A percentile compares a stretch with the other conserved stretches of the same genome.
Conservation (phyloP, 2,888 invertebrate genomes). For the Drosophila emarginata region DNA sequence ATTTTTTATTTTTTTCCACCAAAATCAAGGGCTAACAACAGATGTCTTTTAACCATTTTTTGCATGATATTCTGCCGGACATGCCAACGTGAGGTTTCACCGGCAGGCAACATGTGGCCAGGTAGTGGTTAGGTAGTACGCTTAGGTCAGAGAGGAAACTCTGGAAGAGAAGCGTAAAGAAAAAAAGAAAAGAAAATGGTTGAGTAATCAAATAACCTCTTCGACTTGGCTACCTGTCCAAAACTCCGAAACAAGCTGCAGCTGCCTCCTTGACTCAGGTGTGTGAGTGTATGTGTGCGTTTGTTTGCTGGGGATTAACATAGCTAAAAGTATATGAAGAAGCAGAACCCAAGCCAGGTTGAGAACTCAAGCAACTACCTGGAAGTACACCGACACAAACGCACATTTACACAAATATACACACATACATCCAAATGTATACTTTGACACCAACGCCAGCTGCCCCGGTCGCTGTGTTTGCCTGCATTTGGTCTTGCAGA, state of each 20-base stretch:
- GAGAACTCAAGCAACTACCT: slow-evolving; percentile 57
- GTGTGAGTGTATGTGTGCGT: slow-evolving; percentile 40
- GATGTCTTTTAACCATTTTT: slow-evolving; percentile 37
- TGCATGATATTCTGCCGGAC: slow-evolving; percentile 53
- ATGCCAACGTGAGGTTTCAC: slow-evolving; percentile 50
- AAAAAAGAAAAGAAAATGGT: slow-evolving; percentile 54
- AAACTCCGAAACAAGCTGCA: slow-evolving; percentile 64
- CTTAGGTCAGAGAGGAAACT: neutral
- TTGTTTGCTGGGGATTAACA: slow-evolving; percentile 69
- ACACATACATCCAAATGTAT: slow-evolving; percentile 21
- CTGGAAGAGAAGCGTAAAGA: slow-evolving; percentile 1
- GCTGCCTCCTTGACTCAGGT: slow-evolving; percentile 52
- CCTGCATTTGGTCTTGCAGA: slow-evolving; percentile 20
- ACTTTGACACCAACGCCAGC: slow-evolving; percentile 39
- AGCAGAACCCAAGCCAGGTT: slow-evolving; percentile 48
- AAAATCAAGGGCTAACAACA: slow-evolving; percentile 43
- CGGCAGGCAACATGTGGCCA: slow-evolving; percentile 45
- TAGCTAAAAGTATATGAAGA: slow-evolving; percentile 37
- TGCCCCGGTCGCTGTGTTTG: slow-evolving; percentile 16
- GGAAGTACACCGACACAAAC: slow-evolving; percentile 19
- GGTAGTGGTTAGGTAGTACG: slow-evolving; percentile 34
- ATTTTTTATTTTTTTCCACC: neutral
- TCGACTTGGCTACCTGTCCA: slow-evolving; percentile 52
- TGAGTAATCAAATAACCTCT: slow-evolving; percentile 75
- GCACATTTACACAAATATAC: neutral